phyloP scores from a whole-genome alignment of 2,797 vertebrate genomes.

The Euphonia xanthogaster region DNA sequence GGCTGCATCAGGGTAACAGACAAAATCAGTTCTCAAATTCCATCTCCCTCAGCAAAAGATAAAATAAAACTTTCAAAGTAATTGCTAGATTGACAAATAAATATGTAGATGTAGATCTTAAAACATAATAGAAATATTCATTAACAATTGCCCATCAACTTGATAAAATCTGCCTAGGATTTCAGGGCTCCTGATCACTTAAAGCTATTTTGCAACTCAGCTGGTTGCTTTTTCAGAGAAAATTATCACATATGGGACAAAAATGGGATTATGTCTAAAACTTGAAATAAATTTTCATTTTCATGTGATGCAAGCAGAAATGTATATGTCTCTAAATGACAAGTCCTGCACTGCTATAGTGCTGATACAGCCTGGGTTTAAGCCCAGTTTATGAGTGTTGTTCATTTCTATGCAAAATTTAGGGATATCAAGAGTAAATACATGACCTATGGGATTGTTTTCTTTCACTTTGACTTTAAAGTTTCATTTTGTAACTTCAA shows the following conservation, averaged over 20 bases:
- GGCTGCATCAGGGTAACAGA: not conserved
- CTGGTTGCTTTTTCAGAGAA: conserved; percentile 23
- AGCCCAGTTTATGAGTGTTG: conserved; percentile 43
- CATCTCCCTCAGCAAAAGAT: not conserved
- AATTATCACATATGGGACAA: not conserved
- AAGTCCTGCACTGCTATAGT: conserved; percentile 13
- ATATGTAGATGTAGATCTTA: not conserved
- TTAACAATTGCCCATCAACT: not conserved
- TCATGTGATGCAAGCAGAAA: conserved; percentile 29
- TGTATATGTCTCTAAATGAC: not conserved
- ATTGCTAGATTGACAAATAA: not conserved
- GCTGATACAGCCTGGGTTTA: conserved; percentile 43
- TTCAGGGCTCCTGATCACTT: not conserved
- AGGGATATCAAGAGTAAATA: conserved; percentile 55
- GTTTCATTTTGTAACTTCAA: conserved; percentile 54
- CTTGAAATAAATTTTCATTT: conserved; percentile 49
- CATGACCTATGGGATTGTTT: not conserved
- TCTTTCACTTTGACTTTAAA: conserved; percentile 17
- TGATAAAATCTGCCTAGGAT: not conserved
- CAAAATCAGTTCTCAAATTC: not conserved
- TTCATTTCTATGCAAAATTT: conserved; percentile 60
- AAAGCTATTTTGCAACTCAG: not conserved
- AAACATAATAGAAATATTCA: not conserved
- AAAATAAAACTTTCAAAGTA: not conserved
- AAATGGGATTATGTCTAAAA: conserved; percentile 24